These are phyloP conservation scores for Erebia palarica DNA, from an alignment of 2,888 invertebrate species.

Conservation along the genomic window DNA sequence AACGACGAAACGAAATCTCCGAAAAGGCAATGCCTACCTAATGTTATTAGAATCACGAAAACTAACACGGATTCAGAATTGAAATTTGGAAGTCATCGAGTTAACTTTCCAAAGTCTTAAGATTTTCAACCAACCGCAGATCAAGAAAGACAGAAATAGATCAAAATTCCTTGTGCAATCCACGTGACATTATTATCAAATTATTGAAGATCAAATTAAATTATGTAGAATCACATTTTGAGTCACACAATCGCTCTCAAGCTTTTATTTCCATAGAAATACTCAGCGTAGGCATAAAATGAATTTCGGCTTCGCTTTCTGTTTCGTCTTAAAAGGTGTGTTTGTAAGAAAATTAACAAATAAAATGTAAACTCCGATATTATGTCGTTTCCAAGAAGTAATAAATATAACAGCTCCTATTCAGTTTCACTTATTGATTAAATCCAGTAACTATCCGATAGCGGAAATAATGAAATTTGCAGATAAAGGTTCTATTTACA, in stretches of 20 bases:
- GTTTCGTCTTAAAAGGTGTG: too few relatives aligned
- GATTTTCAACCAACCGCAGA: neutral
- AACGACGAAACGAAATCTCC: neutral
- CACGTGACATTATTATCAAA: too few relatives aligned
- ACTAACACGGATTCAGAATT: neutral
- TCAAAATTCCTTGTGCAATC: too few relatives aligned
- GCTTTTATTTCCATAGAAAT: too few relatives aligned
- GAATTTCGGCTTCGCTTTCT: neutral
- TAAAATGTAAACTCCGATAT: too few relatives aligned
- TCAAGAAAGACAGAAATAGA: too few relatives aligned
- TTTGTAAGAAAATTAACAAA: too few relatives aligned
- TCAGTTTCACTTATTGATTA: neutral
- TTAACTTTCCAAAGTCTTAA: constrained; percentile 3
- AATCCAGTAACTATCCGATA: constrained; percentile 9
- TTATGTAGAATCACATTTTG: too few relatives aligned
- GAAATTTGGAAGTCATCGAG: neutral
- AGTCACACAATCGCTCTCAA: too few relatives aligned
- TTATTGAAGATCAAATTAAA: too few relatives aligned
- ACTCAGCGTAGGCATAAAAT: neutral
- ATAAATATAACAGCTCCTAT: neutral
- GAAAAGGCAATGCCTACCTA: neutral
- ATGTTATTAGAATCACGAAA: constrained; percentile 1
- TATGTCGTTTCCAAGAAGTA: too few relatives aligned
- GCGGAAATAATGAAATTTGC: constrained; percentile 32
- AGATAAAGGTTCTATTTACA: constrained; percentile 34